Evolutionary conservation across 2,113 vertebrate species (phyloP).

Genomic region (Indicator indicator): DNA sequence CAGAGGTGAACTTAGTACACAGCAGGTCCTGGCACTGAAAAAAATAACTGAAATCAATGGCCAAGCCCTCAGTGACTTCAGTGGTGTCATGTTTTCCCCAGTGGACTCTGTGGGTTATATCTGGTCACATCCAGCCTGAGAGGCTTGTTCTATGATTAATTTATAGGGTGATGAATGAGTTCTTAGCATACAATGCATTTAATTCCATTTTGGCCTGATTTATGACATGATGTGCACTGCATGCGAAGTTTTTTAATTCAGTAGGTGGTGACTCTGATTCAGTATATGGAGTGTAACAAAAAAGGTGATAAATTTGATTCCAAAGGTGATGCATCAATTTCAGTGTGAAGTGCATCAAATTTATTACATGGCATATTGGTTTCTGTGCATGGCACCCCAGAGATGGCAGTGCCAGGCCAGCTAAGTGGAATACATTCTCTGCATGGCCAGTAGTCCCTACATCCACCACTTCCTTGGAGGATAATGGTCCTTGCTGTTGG

Average conservation of each 20-base stretch:
- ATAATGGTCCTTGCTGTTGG: background rate
- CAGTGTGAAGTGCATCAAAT: constrained; percentile 26
- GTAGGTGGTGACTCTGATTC: constrained; percentile 66
- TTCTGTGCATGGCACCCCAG: background rate
- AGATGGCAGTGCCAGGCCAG: background rate
- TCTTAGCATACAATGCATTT: constrained; percentile 68
- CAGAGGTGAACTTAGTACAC: background rate
- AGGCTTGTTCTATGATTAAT: constrained; percentile 57
- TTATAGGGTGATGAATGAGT: constrained; percentile 58
- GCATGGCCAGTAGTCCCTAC: background rate
- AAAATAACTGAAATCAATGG: background rate
- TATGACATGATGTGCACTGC: constrained; percentile 57
- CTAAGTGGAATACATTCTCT: background rate
- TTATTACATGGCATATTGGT: background rate
- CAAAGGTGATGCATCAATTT: constrained; percentile 61
- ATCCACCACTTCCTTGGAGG: background rate
- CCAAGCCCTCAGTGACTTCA: background rate
- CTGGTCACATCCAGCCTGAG: constrained; percentile 16
- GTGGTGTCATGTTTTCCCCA: background rate
- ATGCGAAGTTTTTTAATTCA: constrained; percentile 72
- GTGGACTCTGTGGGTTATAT: background rate
- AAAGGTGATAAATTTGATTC: constrained; percentile 63
- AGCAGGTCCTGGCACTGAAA: background rate
- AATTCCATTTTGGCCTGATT: constrained; percentile 71
- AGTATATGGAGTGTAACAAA: constrained; percentile 43